phyloP scores from a whole-genome alignment of 2,888 invertebrate genomes.

The Nemurella pictetii region DNA sequence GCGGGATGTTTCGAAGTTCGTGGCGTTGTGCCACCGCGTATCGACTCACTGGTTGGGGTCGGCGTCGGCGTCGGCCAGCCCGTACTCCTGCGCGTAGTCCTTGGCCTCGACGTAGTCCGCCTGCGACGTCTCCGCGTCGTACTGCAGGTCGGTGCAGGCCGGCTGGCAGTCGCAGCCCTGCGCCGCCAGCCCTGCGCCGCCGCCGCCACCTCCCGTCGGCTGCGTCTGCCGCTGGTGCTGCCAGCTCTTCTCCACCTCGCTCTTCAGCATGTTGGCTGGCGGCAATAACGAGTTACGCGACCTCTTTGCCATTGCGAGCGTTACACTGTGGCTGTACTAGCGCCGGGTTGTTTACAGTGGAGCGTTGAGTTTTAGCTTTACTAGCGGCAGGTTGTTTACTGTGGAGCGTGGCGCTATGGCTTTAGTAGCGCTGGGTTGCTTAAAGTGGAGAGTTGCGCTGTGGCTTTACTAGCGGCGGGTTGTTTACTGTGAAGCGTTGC shows the following conservation, averaged over 20 bases:
- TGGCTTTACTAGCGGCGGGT: no score
- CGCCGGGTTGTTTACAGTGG: no score
- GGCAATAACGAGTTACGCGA: not conserved
- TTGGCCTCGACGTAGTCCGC: slow-evolving; percentile 35
- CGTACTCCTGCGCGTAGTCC: slow-evolving; percentile 10
- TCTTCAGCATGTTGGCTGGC: slow-evolving; percentile 2
- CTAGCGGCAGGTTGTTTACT: no score
- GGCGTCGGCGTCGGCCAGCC: not conserved
- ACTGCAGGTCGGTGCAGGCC: slow-evolving; percentile 35
- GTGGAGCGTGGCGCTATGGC: no score
- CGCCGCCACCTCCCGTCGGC: not conserved
- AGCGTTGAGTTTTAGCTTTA: no score
- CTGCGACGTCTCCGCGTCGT: slow-evolving; percentile 38
- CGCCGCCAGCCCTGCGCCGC: not conserved
- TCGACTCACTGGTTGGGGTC: not conserved
- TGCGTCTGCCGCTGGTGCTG: not conserved
- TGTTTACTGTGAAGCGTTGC: no score
- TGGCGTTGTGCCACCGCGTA: no score
- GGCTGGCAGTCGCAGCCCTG: slow-evolving; percentile 37
- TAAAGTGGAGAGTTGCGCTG: no score
- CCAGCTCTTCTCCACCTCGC: slow-evolving; percentile 22
- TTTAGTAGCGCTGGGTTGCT: no score
- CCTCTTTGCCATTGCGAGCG: no score
- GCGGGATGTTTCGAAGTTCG: not conserved
- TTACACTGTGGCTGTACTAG: no score